Conservation (phyloP, 2,888 invertebrate genomes). For the Leucophora obtusa region DNA sequence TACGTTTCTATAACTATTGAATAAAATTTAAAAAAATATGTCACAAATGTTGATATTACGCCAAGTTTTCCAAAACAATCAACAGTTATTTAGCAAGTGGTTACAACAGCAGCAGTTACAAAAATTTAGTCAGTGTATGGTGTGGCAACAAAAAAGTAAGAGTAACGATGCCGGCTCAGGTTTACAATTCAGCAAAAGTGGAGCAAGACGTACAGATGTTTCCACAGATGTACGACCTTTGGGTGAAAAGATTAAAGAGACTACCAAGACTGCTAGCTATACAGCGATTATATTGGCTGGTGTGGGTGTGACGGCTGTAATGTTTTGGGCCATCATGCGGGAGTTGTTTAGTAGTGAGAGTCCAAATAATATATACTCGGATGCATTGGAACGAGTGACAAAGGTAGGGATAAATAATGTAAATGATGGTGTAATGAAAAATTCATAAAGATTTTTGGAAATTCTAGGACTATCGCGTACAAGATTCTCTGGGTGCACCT, state of each 20-base stretch:
- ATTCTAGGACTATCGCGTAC: conserved; percentile 84
- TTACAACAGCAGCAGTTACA: conserved; percentile 37
- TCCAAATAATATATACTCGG: conserved; percentile 90
- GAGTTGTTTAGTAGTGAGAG: conserved; percentile 94
- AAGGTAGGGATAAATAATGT: conserved; percentile 77
- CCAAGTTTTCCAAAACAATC: conserved; percentile 50
- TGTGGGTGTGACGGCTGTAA: conserved; percentile 87
- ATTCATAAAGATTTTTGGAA: background rate
- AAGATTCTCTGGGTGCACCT: conserved; percentile 92
- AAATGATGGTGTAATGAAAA: no score
- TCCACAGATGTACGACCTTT: conserved; percentile 82
- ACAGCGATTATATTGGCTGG: conserved; percentile 89
- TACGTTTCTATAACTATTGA: background rate
- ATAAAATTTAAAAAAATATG: conserved; percentile 63
- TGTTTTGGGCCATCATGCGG: conserved; percentile 90
- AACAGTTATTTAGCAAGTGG: background rate
- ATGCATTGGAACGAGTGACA: conserved; percentile 87
- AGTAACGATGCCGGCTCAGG: background rate
- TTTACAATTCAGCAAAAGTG: conserved; percentile 38
- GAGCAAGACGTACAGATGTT: conserved; percentile 67
- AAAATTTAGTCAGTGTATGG: conserved; percentile 48
- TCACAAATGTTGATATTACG: conserved; percentile 69
- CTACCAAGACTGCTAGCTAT: conserved; percentile 92
- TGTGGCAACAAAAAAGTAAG: conserved; percentile 42
- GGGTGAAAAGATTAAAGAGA: conserved; percentile 91